A percentile compares a stretch with the other conserved stretches of the same genome.
Evolutionary conservation across 2,113 vertebrate genomes (phyloP).

Genomic region (Piaya cayana): DNA sequence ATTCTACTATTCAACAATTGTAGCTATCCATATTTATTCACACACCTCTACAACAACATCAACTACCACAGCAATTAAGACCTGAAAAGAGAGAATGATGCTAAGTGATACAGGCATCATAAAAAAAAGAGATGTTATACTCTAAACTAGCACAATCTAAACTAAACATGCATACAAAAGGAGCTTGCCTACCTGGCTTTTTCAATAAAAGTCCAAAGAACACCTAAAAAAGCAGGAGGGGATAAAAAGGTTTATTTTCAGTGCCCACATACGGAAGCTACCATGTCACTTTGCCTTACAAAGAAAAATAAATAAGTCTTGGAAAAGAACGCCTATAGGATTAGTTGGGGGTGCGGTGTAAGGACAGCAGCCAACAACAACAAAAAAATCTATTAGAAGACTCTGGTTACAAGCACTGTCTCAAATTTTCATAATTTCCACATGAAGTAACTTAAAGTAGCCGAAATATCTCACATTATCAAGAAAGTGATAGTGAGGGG

Average conservation of each 20-base stretch:
- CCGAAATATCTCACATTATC: neutral
- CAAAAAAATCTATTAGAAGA: neutral
- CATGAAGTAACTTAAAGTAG: neutral
- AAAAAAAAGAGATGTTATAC: neutral
- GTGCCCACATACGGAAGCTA: neutral
- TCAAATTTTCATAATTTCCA: neutral
- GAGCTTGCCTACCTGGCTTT: slow-evolving; percentile 54
- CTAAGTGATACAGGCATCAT: neutral
- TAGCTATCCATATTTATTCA: neutral
- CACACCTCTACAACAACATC: neutral
- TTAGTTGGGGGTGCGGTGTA: neutral
- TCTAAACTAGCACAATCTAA: slow-evolving; percentile 46
- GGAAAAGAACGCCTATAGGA: neutral
- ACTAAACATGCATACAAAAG: slow-evolving; percentile 34
- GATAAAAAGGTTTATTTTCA: slow-evolving; percentile 56
- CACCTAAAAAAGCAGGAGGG: slow-evolving; percentile 63
- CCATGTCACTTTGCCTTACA: neutral
- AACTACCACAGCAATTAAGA: slow-evolving; percentile 27
- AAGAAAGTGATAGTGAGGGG: neutral
- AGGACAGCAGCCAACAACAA: neutral
- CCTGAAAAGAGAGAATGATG: neutral
- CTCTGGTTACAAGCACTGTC: neutral
- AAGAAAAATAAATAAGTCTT: neutral
- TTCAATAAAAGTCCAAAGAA: slow-evolving; percentile 53
- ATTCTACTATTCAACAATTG: neutral